Evolutionary conservation across 2,113 vertebrate species (phyloP).

Genomic region (Aphelocoma coerulescens): DNA sequence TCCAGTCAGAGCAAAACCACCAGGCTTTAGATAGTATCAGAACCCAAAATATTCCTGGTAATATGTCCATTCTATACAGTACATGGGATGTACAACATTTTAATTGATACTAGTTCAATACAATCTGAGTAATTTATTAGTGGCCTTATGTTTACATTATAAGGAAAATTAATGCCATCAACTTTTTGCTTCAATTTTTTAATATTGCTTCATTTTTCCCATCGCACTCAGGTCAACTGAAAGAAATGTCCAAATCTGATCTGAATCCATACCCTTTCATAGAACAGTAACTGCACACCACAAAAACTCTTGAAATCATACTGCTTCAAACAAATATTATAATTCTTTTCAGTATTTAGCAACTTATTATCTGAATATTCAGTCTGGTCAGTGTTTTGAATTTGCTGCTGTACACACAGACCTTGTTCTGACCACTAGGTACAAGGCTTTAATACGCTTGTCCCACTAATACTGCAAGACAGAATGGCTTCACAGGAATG

Average conservation of each 20-base stretch:
- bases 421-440: neutral
- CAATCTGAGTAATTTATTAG: neutral
- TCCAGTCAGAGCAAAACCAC: neutral
- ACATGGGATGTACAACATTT: neutral
- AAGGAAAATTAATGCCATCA: neutral
- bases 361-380: neutral
- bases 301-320: neutral
- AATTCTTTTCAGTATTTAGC: neutral
- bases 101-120: neutral
- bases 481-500: fast-evolving
- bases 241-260: neutral
- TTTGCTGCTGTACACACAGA: neutral
- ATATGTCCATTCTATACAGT: neutral
- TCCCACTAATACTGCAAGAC: neutral
- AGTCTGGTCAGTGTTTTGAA: neutral
- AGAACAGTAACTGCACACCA: neutral
- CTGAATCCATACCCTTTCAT: neutral
- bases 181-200: neutral
- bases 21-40: neutral
- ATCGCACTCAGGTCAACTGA: fast-evolving
- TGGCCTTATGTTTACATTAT: neutral
- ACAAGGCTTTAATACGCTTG: neutral
- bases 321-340: neutral
- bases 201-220: neutral
- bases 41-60: neutral